A percentile compares a stretch with the other conserved stretches of the same genome.
Evolutionary conservation across 2,888 invertebrate genomes (phyloP).

Genomic region (Ypsolopha scabrella): DNA sequence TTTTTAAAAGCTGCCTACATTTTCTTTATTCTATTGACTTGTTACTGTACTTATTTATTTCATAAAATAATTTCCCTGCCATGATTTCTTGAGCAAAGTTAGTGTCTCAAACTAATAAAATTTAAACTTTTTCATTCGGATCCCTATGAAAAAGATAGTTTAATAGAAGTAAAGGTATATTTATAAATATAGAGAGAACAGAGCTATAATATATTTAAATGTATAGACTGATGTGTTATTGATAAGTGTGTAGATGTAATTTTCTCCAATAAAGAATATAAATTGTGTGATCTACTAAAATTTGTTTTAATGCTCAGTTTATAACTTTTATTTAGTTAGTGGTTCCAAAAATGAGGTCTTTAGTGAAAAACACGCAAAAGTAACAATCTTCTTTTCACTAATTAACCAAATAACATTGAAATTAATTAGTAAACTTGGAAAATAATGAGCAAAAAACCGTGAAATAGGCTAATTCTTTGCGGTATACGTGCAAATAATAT

Average conservation of each 20-base stretch:
- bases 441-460: no score
- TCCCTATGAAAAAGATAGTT: neutral
- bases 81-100: no score
- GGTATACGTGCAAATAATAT: no score
- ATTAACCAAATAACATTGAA: no score
- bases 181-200: constrained; percentile 21
- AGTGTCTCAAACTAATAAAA: neutral
- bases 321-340: neutral
- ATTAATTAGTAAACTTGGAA: no score
- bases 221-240: constrained; percentile 31
- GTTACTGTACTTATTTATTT: neutral
- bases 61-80: no score
- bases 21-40: neutral
- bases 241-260: constrained; percentile 16
- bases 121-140: neutral
- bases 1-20: neutral
- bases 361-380: no score
- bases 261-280: constrained; percentile 10
- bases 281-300: neutral
- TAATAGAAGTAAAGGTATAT: neutral
- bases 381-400: no score
- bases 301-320: neutral
- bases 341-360: no score
- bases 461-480: no score
- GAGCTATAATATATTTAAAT: constrained; percentile 25